A percentile compares a stretch with the other conserved stretches of the same genome.
Conservation (phyloP, 2,888 invertebrate genomes). For the Athalia cordata region DNA sequence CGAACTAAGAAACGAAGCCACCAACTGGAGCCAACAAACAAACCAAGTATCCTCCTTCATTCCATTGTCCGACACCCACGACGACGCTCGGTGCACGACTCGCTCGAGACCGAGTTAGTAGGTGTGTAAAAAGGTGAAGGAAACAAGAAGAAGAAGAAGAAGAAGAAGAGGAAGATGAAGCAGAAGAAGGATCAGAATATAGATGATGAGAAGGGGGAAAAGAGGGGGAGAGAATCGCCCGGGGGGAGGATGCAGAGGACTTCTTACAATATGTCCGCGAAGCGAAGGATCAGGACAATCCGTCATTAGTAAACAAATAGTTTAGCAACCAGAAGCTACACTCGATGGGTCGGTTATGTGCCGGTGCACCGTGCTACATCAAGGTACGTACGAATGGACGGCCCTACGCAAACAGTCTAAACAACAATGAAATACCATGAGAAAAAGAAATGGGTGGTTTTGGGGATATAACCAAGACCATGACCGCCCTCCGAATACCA, state of each 20-base stretch:
- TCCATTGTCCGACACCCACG: conserved; percentile 46
- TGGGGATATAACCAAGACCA: no score
- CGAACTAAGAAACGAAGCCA: no score
- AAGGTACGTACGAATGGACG: conserved; percentile 49
- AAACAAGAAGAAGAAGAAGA: conserved; percentile 44
- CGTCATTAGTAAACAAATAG: conserved; percentile 71
- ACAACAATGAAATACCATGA: conserved; percentile 61
- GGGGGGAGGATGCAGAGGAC: not conserved
- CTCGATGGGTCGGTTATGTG: not conserved
- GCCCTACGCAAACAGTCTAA: conserved; percentile 63
- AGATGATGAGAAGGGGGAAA: conserved; percentile 9
- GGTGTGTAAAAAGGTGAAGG: conserved; percentile 25
- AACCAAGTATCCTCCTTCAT: not conserved
- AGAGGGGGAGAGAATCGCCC: conserved; percentile 7
- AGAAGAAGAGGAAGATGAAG: conserved; percentile 45
- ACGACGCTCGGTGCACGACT: conserved; percentile 6
- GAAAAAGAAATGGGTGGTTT: conserved; percentile 55
- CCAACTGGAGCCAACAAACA: no score
- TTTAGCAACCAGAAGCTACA: conserved; percentile 56
- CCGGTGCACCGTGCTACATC: no score
- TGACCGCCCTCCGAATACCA: conserved; percentile 53
- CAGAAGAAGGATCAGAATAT: conserved; percentile 46
- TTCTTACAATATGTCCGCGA: conserved; percentile 30
- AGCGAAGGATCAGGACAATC: conserved; percentile 60
- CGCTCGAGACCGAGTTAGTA: not conserved